Evolutionary conservation across 2,888 invertebrate genomes (phyloP), one percentile per base, ranked within the genome.

Genomic region (Cosmorhoe ocellata): DNA sequence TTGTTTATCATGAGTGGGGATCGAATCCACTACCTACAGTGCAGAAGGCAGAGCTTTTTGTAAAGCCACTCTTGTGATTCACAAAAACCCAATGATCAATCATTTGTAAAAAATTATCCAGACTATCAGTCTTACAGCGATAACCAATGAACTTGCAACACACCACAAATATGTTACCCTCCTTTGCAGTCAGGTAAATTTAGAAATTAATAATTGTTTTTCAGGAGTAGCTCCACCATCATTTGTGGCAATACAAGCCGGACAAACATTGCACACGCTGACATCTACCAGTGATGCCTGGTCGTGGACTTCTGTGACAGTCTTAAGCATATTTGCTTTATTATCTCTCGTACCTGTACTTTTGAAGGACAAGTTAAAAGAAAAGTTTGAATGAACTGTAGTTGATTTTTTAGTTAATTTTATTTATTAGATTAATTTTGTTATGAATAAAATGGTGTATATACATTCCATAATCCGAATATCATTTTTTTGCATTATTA

Each of bases 201-300:
- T n/a, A n/a, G n/a, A 6, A 7, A 7, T 24, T 7, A 7, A 24
- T 24, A 1, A 24, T 5, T 24, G 6, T 37, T n/a, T 80, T 84
- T n/a, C 71, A 94, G 97, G 98, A 59, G 98, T 98, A 8, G 98
- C 97, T 0, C 99, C 99, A 36, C 99, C 99, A 3, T 98, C 99
- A 0, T 96, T 99, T 79, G 94, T 99, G 18, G 98, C 98, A 8
- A 98, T 99, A 66, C 98, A 99, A 90, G 98, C 99, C 8, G 99
- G 99, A 9, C 97, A 97, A 76, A 99, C 99, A 0, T 90, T 99
- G 36, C 96, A 99, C 71, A 94, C 97, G 62, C 92, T 99, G 86
- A 96, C 98, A 0, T 96, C 97, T 2, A 95, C 96, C 0, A 94
- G 94, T 64, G 96, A 96, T 64, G 95, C 97, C 0, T 94, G 98